Conservation (phyloP, 2,113 vertebrate species). For the Gobius niger region DNA sequence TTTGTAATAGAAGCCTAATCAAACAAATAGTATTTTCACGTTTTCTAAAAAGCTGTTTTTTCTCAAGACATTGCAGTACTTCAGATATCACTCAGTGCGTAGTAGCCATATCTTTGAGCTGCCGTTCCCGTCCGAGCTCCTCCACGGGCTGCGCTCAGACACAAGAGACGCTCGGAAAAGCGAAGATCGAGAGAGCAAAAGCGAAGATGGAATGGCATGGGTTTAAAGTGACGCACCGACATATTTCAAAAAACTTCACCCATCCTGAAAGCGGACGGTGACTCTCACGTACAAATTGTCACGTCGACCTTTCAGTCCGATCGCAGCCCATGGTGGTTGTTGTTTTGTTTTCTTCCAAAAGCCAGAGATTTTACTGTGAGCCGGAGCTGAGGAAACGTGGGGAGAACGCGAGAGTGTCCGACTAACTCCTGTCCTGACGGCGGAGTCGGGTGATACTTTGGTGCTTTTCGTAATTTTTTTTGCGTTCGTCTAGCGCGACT, state of each 20-base stretch:
- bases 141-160: background rate
- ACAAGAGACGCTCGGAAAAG: background rate
- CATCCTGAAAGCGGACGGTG: too few species aligned
- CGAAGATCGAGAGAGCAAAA: too few species aligned
- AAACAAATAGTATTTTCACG: background rate
- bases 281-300: background rate
- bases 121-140: background rate
- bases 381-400: background rate
- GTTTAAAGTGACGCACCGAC: too few species aligned
- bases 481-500: background rate
- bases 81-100: background rate
- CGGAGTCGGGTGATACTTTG: background rate
- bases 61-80: background rate
- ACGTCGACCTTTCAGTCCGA: background rate
- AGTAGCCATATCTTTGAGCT: background rate
- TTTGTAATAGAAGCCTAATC: conserved; percentile 9
- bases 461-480: background rate
- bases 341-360: background rate
- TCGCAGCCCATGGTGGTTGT: background rate
- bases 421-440: background rate
- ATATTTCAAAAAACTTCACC: too few species aligned
- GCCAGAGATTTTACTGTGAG: background rate
- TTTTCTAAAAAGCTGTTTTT: conserved; percentile 4
- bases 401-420: background rate
- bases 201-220: too few species aligned